phyloP scores from a whole-genome alignment of 2,797 vertebrate genomes.

The Megalops cyprinoides region DNA sequence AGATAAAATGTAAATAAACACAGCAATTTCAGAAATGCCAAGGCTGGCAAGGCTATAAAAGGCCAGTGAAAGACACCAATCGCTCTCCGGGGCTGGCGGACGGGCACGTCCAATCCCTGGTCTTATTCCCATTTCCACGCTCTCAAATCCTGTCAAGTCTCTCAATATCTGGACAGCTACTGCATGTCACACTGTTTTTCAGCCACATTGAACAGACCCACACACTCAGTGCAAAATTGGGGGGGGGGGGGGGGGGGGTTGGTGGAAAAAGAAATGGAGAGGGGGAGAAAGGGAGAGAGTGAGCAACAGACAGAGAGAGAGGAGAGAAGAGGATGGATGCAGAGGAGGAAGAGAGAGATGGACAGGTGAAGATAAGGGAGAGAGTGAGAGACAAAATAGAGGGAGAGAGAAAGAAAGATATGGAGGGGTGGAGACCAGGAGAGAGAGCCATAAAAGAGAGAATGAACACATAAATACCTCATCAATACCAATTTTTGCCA shows the following conservation, averaged over 20 bases:
- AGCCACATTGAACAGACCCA: not conserved
- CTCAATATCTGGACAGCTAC: not conserved
- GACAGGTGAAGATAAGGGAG: not conserved
- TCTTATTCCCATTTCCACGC: not conserved
- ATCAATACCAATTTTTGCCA: not conserved
- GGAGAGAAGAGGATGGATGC: not conserved
- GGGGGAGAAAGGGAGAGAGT: too few species aligned
- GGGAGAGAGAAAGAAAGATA: not conserved
- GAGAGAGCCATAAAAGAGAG: not conserved
- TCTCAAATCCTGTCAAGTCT: conserved; percentile 1
- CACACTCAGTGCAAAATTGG: too few species aligned
- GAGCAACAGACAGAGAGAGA: too few species aligned
- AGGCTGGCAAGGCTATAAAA: not conserved
- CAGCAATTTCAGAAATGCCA: not conserved
- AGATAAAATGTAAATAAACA: conserved; percentile 16
- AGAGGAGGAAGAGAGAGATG: not conserved
- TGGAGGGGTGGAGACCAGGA: not conserved
- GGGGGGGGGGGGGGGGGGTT: not conserved
- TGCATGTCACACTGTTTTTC: not conserved
- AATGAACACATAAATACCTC: not conserved
- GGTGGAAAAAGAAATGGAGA: not conserved
- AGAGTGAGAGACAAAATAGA: not conserved
- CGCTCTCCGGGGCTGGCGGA: not conserved
- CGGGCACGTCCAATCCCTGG: not conserved
- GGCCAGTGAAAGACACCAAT: not conserved